Conservation (phyloP, 2,888 invertebrate species). For the Shargacucullia verbasci region DNA sequence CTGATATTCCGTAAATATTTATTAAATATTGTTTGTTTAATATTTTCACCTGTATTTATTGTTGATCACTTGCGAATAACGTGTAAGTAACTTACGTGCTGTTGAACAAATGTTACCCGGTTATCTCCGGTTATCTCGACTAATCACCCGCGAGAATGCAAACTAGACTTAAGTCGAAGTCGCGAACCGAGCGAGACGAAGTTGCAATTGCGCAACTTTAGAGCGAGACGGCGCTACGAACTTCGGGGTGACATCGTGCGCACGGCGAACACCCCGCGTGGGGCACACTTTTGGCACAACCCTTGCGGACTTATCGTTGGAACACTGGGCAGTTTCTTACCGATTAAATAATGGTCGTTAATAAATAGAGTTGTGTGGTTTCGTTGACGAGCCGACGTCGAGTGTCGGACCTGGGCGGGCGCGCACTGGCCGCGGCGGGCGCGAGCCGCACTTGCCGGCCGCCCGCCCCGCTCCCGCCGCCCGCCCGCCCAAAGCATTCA, state of each 20-base stretch:
- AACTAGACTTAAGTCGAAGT: constrained; percentile 62
- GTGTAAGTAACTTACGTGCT: constrained; percentile 77
- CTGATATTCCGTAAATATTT: constrained; percentile 20
- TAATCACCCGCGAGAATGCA: constrained; percentile 76
- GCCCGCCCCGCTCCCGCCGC: constrained; percentile 65
- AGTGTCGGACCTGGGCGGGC: constrained; percentile 88
- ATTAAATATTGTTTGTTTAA: constrained; percentile 7
- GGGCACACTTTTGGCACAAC: constrained; percentile 73
- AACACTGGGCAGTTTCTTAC: constrained; percentile 82
- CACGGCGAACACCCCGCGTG: constrained; percentile 54
- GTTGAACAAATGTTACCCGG: constrained; percentile 73
- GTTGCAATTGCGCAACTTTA: constrained; percentile 77
- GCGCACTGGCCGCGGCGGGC: constrained; percentile 81
- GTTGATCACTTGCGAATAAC: constrained; percentile 43
- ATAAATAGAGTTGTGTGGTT: constrained; percentile 81
- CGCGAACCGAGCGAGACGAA: constrained; percentile 68
- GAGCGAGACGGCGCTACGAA: constrained; percentile 73
- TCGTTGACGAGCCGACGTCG: constrained; percentile 89
- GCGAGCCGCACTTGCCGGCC: constrained; percentile 64
- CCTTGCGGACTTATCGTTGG: constrained; percentile 63
- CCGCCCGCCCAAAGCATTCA: constrained; percentile 65
- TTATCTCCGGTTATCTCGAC: constrained; percentile 71
- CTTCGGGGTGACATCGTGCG: constrained; percentile 63
- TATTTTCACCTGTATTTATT: constrained; percentile 22
- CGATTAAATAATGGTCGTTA: constrained; percentile 85